A percentile compares a stretch with the other conserved stretches of the same genome.
phyloP scores from a whole-genome alignment of 2,797 vertebrate species.

The Coracias cyanogaster region DNA sequence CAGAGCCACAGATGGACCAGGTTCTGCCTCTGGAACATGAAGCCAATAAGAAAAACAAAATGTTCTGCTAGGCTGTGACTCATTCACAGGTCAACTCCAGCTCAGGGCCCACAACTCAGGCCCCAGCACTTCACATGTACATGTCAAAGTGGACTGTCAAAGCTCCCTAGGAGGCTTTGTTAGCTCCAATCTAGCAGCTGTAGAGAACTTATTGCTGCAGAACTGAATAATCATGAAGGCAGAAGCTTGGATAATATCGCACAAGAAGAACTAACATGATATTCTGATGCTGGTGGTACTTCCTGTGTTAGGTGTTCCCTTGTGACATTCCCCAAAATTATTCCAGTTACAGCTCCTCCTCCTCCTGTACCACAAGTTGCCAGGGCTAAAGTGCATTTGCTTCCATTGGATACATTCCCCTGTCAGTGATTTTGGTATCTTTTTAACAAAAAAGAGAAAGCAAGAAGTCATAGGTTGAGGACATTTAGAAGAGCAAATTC shows the following conservation, averaged over 20 bases:
- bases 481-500: neutral
- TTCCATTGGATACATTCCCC: neutral
- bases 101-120: no score
- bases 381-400: neutral
- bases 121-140: no score
- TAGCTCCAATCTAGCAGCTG: neutral
- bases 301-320: neutral
- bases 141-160: neutral
- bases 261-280: neutral
- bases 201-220: neutral
- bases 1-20: no score
- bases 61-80: no score
- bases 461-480: neutral
- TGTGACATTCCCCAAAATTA: neutral
- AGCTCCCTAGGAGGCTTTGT: neutral
- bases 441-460: neutral
- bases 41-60: no score
- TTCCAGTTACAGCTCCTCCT: neutral
- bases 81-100: no score
- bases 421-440: neutral
- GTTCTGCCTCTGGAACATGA: no score
- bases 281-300: neutral
- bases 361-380: neutral
- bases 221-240: neutral
- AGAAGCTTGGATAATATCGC: neutral